Conservation (phyloP, 1,140 invertebrate species). For the Chrysopa pallens region DNA sequence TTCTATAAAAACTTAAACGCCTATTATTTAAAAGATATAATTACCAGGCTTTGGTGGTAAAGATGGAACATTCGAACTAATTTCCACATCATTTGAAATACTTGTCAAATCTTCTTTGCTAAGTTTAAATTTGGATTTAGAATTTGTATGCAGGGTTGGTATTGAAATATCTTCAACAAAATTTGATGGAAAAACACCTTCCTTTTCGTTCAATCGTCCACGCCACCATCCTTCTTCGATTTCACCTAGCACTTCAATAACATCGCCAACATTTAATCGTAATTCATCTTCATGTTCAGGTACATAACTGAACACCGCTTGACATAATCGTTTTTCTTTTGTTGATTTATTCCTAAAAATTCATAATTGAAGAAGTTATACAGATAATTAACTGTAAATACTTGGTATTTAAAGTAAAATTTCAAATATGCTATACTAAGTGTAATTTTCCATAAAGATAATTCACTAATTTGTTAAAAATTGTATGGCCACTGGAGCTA, state of each 20-base stretch:
- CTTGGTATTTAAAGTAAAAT: too few relatives aligned
- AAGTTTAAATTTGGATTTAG: slow-evolving; percentile 6
- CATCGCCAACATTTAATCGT: slow-evolving; percentile 64
- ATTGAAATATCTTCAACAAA: slow-evolving; percentile 57
- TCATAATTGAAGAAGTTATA: not conserved
- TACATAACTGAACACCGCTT: slow-evolving; percentile 78
- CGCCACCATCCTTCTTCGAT: slow-evolving; percentile 84
- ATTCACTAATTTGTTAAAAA: too few relatives aligned
- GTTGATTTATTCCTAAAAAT: slow-evolving; percentile 25
- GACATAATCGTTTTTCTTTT: slow-evolving; percentile 41
- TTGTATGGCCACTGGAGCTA: too few relatives aligned
- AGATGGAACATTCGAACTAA: slow-evolving; percentile 19
- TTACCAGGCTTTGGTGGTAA: slow-evolving; percentile 41
- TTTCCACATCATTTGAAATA: slow-evolving; percentile 8
- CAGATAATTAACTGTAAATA: too few relatives aligned
- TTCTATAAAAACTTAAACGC: too few relatives aligned
- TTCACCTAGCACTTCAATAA: slow-evolving; percentile 74
- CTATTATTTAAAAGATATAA: too few relatives aligned
- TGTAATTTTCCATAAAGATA: too few relatives aligned
- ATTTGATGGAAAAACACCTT: slow-evolving; percentile 86
- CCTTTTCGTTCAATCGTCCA: slow-evolving; percentile 51
- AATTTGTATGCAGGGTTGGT: slow-evolving; percentile 18
- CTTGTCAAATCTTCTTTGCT: slow-evolving; percentile 11
- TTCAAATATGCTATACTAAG: too few relatives aligned
- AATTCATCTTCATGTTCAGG: slow-evolving; percentile 87